Evolutionary conservation across 2,113 vertebrate species (phyloP), one percentile per base, ranked within the genome.

Genomic region (Penelope pileata): DNA sequence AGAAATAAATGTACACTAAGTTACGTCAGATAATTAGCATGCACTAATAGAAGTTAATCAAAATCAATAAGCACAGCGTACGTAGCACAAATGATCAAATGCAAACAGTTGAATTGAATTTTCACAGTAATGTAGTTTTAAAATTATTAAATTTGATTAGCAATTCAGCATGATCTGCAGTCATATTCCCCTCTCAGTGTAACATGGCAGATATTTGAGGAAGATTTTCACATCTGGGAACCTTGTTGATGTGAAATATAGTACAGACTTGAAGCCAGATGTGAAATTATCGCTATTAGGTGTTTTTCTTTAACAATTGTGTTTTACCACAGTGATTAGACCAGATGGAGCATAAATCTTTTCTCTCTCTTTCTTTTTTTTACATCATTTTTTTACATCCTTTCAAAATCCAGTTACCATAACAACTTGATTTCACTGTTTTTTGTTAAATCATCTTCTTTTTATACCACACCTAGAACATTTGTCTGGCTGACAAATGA

Each of bases 361-460:
- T 84, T 66, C 18, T 51, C 26, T 3, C 7, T 1, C 32, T 56
- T 59, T 30, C 22, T 78, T 80, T 91, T 32, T 26, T 82, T 92
- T 76, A n/a, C n/a, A n/a, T n/a, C n/a, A n/a, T 73, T 72, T 60
- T 81, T 67, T 47, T 27, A 42, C 84, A 80, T 94, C 40, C 47
- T 96, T 94, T 95, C 80, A 94, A 95, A 96, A 89, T 77, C 91
- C 83, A 83, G 95, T 97, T 98, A 96, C 96, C 80, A 90, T 97
- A 96, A 97, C 96, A 98, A 96, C 96, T 97, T 90, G 67, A 84
- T 89, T 94, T 93, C 27, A 81, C 59, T 93, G n/a, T 72, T 94
- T 95, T 95, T 91, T 94, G 67, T 91, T 91, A 97, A 96, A 91
- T 81, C 48, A 84, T 88, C 79, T 79, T 94, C 63, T 81, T 97